Conservation (phyloP, 2,888 invertebrate species). For the Pristionchus mayeri region DNA sequence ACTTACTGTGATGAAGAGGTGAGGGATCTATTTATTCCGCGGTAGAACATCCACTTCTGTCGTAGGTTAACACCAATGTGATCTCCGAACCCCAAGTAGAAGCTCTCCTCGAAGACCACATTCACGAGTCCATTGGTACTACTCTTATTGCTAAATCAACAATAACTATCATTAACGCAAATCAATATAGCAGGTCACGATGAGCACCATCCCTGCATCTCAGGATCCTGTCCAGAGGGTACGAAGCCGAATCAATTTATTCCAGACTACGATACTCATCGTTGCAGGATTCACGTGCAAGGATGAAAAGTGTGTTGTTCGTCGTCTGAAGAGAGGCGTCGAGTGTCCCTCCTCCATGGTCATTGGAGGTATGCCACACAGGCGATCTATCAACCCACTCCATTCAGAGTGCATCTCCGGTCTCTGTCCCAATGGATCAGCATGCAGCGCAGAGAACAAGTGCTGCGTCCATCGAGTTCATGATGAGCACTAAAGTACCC, state of each 20-base stretch:
- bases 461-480: conserved; percentile 32
- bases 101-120: not conserved
- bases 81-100: not conserved
- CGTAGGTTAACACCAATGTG: not conserved
- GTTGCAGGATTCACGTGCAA: conserved; percentile 37
- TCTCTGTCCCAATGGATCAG: conserved; percentile 28
- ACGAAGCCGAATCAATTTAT: not conserved
- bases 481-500: not conserved
- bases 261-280: not conserved
- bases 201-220: conserved; percentile 33
- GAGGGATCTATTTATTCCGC: not conserved
- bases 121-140: conserved; percentile 15
- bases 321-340: conserved; percentile 26
- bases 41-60: not conserved
- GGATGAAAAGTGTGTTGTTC: conserved; percentile 8
- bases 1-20: not conserved
- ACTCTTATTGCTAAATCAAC: not conserved
- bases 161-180: too few species aligned
- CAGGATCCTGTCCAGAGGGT: conserved; percentile 9
- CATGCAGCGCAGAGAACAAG: conserved; percentile 20
- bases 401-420: conserved; percentile 33
- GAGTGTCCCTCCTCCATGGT: not conserved
- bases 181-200: conserved; percentile 29
- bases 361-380: conserved; percentile 22
- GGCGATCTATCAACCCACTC: not conserved